These are phyloP conservation scores for Pao palembangensis DNA, from an alignment of 2,113 vertebrate species.

Conservation along the genomic window DNA sequence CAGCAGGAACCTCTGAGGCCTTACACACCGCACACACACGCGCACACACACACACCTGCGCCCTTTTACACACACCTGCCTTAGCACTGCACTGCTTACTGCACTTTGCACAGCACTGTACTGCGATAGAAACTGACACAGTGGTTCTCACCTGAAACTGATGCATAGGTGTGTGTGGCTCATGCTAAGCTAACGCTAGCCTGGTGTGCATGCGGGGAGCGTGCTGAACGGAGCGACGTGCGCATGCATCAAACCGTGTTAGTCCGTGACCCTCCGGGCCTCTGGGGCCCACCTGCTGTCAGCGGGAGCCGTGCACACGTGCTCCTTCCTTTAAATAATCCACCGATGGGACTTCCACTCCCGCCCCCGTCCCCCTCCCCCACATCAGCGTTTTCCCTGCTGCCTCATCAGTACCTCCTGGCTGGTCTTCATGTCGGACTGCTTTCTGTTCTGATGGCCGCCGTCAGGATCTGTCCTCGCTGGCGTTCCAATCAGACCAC, in stretches of 20 bases:
- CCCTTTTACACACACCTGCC: no score
- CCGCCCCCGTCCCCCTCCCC: slow-evolving; percentile 11
- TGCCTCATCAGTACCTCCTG: slow-evolving; percentile 57
- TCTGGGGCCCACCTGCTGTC: slow-evolving; percentile 25
- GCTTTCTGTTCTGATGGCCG: no score
- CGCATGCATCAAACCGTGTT: slow-evolving; percentile 25
- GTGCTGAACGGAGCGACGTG: neutral
- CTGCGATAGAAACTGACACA: slow-evolving; percentile 40
- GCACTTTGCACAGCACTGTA: slow-evolving; percentile 20
- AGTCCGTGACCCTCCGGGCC: slow-evolving; percentile 12
- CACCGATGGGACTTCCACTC: slow-evolving; percentile 45
- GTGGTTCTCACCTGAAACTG: neutral
- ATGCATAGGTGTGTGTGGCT: slow-evolving; percentile 1
- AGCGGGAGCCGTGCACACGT: slow-evolving; percentile 28
- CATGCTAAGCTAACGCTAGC: neutral
- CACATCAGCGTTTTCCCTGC: slow-evolving; percentile 61
- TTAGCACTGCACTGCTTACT: no score
- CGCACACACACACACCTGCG: slow-evolving; percentile 21
- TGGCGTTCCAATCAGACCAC: no score
- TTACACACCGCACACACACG: slow-evolving; percentile 11
- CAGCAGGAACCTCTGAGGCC: slow-evolving; percentile 42
- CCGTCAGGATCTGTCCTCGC: no score
- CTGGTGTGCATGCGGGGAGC: slow-evolving; percentile 9
- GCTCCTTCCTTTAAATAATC: slow-evolving; percentile 60
- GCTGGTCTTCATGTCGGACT: no score